Conservation (phyloP, 2,888 invertebrate genomes). For the Salpingus planirostris region DNA sequence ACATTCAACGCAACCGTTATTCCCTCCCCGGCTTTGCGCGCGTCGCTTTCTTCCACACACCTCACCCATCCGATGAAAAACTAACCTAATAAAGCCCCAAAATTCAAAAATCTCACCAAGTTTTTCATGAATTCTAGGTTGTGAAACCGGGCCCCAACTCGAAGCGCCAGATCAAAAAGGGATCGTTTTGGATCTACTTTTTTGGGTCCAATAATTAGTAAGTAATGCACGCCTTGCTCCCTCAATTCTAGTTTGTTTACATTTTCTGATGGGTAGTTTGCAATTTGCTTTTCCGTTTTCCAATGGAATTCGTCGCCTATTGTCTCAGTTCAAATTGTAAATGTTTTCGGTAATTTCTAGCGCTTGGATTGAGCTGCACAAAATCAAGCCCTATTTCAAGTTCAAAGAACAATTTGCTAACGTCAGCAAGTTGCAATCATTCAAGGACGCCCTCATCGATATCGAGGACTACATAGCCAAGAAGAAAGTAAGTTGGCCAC, state of each 20-base stretch:
- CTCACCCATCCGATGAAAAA: slow-evolving; percentile 9
- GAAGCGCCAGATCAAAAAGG: slow-evolving; percentile 67
- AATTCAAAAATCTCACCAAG: slow-evolving; percentile 3
- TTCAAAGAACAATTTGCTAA: slow-evolving; percentile 70
- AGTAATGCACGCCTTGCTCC: too few relatives aligned
- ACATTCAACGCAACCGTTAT: slow-evolving; percentile 41
- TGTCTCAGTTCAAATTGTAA: too few relatives aligned
- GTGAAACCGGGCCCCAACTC: slow-evolving; percentile 70
- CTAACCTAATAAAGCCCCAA: slow-evolving; percentile 5
- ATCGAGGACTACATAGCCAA: slow-evolving; percentile 72
- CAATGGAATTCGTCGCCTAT: too few relatives aligned
- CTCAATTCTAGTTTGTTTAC: too few relatives aligned
- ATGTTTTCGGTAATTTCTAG: too few relatives aligned
- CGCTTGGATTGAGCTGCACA: slow-evolving; percentile 83
- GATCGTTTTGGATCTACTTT: slow-evolving; percentile 83
- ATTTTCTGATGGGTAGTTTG: too few relatives aligned
- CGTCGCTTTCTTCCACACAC: slow-evolving; percentile 17
- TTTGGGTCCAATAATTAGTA: slow-evolving; percentile 94
- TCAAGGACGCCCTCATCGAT: slow-evolving; percentile 70
- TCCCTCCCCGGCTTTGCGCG: slow-evolving; percentile 30
- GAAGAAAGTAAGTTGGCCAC: slow-evolving; percentile 54
- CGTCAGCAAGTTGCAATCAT: slow-evolving; percentile 63
- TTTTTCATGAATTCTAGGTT: slow-evolving; percentile 54
- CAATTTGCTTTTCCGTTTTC: too few relatives aligned
- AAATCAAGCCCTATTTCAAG: slow-evolving; percentile 73